Base-by-base conservation (phyloP, 2,888 invertebrate genomes). In the Labia minor region DNA sequence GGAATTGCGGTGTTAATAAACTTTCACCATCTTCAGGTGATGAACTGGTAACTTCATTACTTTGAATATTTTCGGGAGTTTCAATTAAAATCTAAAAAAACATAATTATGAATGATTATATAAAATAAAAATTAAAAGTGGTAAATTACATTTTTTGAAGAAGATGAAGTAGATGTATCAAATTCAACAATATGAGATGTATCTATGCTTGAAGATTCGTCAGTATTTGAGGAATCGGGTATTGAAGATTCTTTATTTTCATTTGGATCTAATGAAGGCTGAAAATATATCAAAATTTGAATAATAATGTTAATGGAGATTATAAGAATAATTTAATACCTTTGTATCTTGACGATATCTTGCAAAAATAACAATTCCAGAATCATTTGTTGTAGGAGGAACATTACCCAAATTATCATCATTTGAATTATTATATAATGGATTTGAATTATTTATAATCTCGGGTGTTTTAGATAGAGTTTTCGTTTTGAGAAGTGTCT, bases 1-100 rank as follows among this genome's bases (percentile, higher is more conserved):
- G 14, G 14, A 49, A 8, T 16, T 49, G n/a, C 3, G 26, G 8
- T 26, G 8, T 8, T 26, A 26, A 6, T 6, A 6, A 3, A 26
- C 8, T 8, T 16, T 49, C 49, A 49, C 14, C 8, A 11, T 49
- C 49, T 49, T 49, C 49, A 8, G 49, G 49, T 2, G 49, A 49
- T 49, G 49, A 49, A 49, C 49, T 49, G 3, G 49, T 49, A n/a
- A 49, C 49, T 16, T 49, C 49, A 49, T 49, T 49, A 14, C 49
- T 49, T 49, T 49, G 49, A 49, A 49, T 49, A 49, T 14, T 49
- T 49, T 49, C n/a, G 14, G 49, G 49, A n/a, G 49, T 49, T 49
- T 11, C 14, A 49, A 10, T 49, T 49, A 49, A 49, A 49, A 11
- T 3, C 49, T 49, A 49, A 49, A 49, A 49, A 16, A 49, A 49